Conservation (phyloP, 1,140 invertebrate species). For the Lepidotrigona ventralis region DNA sequence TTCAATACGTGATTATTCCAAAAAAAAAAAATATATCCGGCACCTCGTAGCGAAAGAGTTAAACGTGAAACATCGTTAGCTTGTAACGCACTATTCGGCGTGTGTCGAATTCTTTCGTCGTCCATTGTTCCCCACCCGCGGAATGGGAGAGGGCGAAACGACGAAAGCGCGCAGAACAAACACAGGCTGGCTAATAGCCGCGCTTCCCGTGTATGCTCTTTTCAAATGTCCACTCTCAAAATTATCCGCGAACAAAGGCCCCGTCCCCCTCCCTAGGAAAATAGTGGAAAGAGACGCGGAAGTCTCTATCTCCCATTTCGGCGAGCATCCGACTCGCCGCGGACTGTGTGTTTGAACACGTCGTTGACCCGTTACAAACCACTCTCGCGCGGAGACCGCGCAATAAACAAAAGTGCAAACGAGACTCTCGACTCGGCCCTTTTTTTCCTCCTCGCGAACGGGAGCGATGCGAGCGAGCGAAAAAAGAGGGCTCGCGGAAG, state of each 20-base stretch:
- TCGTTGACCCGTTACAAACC: constrained; percentile 61
- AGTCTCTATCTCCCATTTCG: constrained; percentile 52
- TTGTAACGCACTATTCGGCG: no score
- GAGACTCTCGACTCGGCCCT: constrained; percentile 55
- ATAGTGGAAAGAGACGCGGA: constrained; percentile 9
- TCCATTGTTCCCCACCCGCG: background rate
- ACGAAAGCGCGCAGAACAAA: background rate
- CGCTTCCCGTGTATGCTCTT: constrained; percentile 10
- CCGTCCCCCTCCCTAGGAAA: constrained; percentile 10
- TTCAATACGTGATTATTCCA: no score
- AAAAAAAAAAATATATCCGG: no score
- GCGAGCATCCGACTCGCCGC: constrained; percentile 16
- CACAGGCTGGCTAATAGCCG: constrained; percentile 26
- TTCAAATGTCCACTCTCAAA: constrained; percentile 46
- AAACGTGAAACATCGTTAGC: constrained; percentile 3
- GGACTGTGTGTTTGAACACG: constrained; percentile 59
- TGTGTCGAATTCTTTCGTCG: background rate
- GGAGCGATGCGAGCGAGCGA: background rate
- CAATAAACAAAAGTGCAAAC: constrained; percentile 68
- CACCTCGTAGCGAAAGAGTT: no score
- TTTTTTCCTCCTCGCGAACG: constrained; percentile 30
- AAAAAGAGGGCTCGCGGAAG: background rate
- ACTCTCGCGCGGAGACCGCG: constrained; percentile 50
- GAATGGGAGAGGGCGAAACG: background rate
- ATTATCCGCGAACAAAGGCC: constrained; percentile 54